These are phyloP conservation scores for Amphipyra tragopoginis DNA, from an alignment of 2,888 invertebrate genomes.

Conservation along the genomic window DNA sequence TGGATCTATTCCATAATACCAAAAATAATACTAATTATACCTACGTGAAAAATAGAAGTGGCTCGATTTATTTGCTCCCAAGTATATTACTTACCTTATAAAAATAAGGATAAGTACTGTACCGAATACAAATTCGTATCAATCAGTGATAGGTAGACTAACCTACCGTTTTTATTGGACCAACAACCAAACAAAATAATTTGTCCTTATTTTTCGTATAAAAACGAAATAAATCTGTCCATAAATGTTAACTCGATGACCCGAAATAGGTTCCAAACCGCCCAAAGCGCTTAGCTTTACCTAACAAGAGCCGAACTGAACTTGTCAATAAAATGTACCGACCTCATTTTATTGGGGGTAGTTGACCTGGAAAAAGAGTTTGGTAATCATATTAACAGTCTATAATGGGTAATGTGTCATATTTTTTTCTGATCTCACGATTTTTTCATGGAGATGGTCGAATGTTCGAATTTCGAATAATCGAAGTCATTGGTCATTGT, in stretches of 20 bases:
- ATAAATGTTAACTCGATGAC: conserved; percentile 47
- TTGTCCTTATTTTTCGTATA: conserved; percentile 16
- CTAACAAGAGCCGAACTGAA: conserved; percentile 53
- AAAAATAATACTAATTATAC: too few relatives aligned
- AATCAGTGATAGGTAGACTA: background rate
- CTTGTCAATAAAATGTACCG: conserved; percentile 66
- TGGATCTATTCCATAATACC: too few relatives aligned
- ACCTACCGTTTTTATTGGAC: background rate
- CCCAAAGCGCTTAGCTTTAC: conserved; percentile 56
- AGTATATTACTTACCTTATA: too few relatives aligned
- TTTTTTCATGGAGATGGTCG: conserved; percentile 19
- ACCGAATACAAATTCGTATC: too few relatives aligned
- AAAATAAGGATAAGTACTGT: too few relatives aligned
- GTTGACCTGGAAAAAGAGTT: conserved; percentile 60
- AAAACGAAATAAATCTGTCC: conserved; percentile 49
- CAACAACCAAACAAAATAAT: conserved; percentile 25
- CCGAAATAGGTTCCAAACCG: conserved; percentile 50
- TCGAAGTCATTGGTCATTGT: background rate
- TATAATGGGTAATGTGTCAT: conserved; percentile 37
- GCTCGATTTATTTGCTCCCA: too few relatives aligned
- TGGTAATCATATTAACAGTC: conserved; percentile 55
- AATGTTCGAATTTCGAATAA: background rate
- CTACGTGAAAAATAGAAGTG: too few relatives aligned
- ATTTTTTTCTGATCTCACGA: conserved; percentile 21
- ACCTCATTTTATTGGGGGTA: conserved; percentile 64